Evolutionary conservation across 2,888 invertebrate genomes (phyloP).

Genomic region (Hecatera dysodea): DNA sequence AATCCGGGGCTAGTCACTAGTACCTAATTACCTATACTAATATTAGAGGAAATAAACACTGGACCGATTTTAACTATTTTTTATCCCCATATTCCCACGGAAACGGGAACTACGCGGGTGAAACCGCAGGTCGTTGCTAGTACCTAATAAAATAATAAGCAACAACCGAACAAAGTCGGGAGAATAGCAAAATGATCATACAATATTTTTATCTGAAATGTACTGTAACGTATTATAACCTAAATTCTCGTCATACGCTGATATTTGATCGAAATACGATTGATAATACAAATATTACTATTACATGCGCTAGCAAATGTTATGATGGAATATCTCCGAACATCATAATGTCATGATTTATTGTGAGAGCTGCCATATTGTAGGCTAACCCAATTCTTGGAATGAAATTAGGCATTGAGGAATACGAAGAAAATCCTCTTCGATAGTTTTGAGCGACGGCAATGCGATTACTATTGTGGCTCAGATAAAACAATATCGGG

Average conservation of each 20-base stretch:
- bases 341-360: constrained; percentile 15
- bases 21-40: no score
- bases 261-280: constrained; percentile 31
- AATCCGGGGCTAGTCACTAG: no score
- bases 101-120: no score
- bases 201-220: neutral
- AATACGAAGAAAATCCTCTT: neutral
- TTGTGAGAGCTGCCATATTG: constrained; percentile 8
- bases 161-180: no score
- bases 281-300: constrained; percentile 34
- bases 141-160: no score
- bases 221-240: neutral
- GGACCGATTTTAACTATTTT: no score
- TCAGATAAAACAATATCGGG: no score
- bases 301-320: constrained; percentile 30
- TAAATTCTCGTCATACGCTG: constrained; percentile 11
- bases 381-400: constrained; percentile 28
- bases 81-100: no score
- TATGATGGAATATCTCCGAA: constrained; percentile 22
- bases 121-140: no score
- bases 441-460: neutral
- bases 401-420: constrained; percentile 14
- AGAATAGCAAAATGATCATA: no score
- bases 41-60: no score
- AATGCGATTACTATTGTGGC: neutral